Evolutionary conservation across 2,113 vertebrate species (phyloP).

Genomic region (Gnathonemus longibarbis): DNA sequence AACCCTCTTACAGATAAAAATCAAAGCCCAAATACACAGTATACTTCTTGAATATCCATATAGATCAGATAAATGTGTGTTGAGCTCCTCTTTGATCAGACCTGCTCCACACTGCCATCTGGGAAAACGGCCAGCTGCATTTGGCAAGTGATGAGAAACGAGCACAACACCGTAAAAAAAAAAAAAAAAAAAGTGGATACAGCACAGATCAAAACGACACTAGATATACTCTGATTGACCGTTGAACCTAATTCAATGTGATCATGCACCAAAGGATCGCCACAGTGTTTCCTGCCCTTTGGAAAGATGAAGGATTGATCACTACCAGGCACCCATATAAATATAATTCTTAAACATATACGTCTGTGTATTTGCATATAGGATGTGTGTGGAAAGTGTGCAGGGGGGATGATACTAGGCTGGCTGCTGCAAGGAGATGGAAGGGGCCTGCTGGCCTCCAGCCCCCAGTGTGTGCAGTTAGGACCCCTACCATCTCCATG

Average conservation of each 20-base stretch:
- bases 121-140: background rate
- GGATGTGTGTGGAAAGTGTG: constrained; percentile 30
- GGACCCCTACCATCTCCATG: background rate
- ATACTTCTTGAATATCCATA: constrained; percentile 62
- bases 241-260: background rate
- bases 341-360: constrained; percentile 47
- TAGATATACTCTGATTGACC: background rate
- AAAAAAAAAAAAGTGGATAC: background rate
- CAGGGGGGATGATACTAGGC: background rate
- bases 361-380: constrained; percentile 33
- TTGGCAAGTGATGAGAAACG: background rate
- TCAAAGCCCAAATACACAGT: constrained; percentile 68
- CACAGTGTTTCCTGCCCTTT: constrained; percentile 36
- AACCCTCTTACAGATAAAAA: constrained; percentile 51
- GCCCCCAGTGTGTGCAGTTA: background rate
- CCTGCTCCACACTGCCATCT: constrained; percentile 30
- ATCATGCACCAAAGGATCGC: background rate
- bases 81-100: constrained; percentile 33
- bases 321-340: constrained; percentile 55
- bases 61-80: constrained; percentile 42
- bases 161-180: background rate
- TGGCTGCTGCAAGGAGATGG: background rate
- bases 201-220: background rate
- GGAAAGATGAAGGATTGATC: constrained; percentile 30
- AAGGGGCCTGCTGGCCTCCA: background rate